Percentiles rank a stretch among this genome's conserved stretches.
phyloP scores from a whole-genome alignment of 2,113 vertebrate genomes.

The Pterocles orientalis region DNA sequence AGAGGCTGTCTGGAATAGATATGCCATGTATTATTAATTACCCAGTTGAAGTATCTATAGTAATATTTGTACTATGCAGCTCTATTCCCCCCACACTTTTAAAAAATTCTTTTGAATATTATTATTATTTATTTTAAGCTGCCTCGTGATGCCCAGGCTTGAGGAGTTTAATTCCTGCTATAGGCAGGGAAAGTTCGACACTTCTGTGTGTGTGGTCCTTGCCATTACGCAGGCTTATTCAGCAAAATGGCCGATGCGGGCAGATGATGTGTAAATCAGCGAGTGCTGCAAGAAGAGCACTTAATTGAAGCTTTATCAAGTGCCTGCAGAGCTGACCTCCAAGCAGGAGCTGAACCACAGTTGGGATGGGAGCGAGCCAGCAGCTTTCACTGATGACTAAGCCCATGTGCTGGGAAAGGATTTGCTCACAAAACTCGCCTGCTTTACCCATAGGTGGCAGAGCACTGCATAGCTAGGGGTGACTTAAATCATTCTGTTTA shows the following conservation, averaged over 20 bases:
- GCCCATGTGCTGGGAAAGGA: not conserved
- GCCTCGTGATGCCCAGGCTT: not conserved
- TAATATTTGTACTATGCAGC: not conserved
- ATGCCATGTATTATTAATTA: not conserved
- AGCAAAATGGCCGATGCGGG: constrained; percentile 20
- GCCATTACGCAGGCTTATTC: not conserved
- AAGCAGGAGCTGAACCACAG: constrained; percentile 43
- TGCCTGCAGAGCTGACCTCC: constrained; percentile 63
- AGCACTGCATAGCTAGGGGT: constrained; percentile 29
- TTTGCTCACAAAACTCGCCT: constrained; percentile 38
- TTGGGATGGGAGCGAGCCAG: constrained; percentile 58
- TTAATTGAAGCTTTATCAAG: constrained; percentile 71
- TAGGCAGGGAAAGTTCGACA: not conserved
- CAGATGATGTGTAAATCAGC: constrained; percentile 25
- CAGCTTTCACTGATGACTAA: constrained; percentile 56
- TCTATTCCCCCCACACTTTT: not conserved
- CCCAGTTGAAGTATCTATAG: not conserved
- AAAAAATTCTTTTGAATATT: not conserved
- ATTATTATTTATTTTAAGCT: not conserved
- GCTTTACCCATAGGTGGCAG: constrained; percentile 43
- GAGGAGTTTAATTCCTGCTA: not conserved
- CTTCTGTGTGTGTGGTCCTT: not conserved
- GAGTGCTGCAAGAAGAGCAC: constrained; percentile 49
- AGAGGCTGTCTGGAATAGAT: constrained; percentile 6
- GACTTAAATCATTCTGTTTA: constrained; percentile 13